Base-by-base conservation (phyloP, 2,888 invertebrate species). In the Blera fallax region DNA sequence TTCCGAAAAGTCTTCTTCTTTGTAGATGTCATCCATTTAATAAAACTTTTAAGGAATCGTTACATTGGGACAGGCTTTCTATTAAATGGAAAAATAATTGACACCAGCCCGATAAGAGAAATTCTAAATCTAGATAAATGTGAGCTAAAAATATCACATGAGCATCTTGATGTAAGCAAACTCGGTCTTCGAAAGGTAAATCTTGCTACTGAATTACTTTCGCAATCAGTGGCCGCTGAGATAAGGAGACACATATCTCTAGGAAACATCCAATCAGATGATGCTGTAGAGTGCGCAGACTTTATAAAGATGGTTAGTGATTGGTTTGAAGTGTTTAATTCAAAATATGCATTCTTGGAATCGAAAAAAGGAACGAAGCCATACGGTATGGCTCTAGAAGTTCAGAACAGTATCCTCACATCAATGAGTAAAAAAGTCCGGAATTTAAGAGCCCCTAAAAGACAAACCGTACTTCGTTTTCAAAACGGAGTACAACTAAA, bases 301-400 rank as follows among this genome's bases (percentile, higher is more conserved):
- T 88, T 88, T 16, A 54, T 88, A 11, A 24, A 88, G 10, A n/a
- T 87, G 2, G 37, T 58, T 1, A 88, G 87, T 45, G 84, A 88
- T 69, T 88, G 88, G 88, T 87, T 87, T 29, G 76, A 87, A 16
- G 8, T 87, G 11, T 45, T 83, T 2, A 88, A 85, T 69, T 78
- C 87, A 7, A 85, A 60, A 48, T 16, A 14, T 24, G n/a, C 21
- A 3, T 24, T 18, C 2, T 24, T 27, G 1, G 43, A 18, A 14
- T 14, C 37, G 6, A 43, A 54, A 6, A 18, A 37, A 1, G 11
- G n/a, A 7, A 18, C 7, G 0, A 67, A 52, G 2, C 8, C 21
- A 21, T 69, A 29, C 14, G 69, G 67, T 11, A 24, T 11, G 40
- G 24, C 16, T 67, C 0, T 43, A 11, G 29, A 48, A 27, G 27